phyloP scores from a whole-genome alignment of 2,113 vertebrate genomes.

The Caranx melampygus region DNA sequence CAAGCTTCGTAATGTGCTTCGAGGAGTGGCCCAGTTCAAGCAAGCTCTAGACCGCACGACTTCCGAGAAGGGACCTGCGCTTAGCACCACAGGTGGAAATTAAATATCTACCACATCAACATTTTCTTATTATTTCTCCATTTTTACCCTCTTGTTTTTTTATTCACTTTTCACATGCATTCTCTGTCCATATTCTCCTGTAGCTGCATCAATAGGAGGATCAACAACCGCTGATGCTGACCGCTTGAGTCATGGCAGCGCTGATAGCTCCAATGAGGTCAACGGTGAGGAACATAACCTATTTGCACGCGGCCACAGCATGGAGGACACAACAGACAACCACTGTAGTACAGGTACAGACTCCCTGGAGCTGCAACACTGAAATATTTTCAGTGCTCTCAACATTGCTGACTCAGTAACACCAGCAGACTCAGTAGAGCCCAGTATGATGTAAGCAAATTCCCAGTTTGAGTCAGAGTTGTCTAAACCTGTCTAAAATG shows the following conservation, averaged over 20 bases:
- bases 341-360: constrained; percentile 90
- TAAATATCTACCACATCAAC: too few relatives aligned
- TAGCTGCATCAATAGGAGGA: constrained; percentile 51
- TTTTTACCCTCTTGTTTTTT: background rate
- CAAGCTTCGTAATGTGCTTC: constrained; percentile 92
- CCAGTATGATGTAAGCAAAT: background rate
- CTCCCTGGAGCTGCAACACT: background rate
- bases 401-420: background rate
- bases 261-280: constrained; percentile 90
- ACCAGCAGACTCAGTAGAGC: too few relatives aligned
- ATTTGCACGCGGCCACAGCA: constrained; percentile 86
- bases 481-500: background rate
- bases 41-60: constrained; percentile 82
- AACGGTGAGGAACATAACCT: constrained; percentile 87
- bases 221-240: constrained; percentile 86
- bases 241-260: constrained; percentile 90
- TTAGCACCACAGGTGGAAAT: constrained; percentile 85
- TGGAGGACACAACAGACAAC: constrained; percentile 86
- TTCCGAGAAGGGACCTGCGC: constrained; percentile 65
- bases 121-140: background rate
- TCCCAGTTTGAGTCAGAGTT: background rate
- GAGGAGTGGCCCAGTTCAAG: constrained; percentile 91
- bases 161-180: background rate
- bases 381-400: background rate
- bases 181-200: background rate